These are phyloP conservation scores for Crax fasciolata DNA, from an alignment of 2,797 vertebrate genomes.

Conservation along the genomic window DNA sequence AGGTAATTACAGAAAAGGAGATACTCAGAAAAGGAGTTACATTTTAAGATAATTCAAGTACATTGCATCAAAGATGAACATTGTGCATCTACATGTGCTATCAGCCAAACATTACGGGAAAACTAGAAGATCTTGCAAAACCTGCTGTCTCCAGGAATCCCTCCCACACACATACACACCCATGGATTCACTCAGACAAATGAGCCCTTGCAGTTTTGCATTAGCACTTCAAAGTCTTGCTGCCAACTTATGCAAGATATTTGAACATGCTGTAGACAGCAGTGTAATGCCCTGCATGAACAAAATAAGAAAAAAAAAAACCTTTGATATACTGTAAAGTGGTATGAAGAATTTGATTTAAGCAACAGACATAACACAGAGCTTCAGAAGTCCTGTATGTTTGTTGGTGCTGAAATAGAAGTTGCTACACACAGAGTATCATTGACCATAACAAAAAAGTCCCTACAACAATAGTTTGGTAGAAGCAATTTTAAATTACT, in stretches of 20 bases:
- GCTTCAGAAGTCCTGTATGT: neutral
- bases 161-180: slow-evolving; percentile 71
- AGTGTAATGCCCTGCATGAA: neutral
- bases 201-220: slow-evolving; percentile 57
- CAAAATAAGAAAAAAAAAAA: neutral
- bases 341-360: neutral
- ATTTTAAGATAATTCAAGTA: neutral
- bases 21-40: neutral
- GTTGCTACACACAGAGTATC: neutral
- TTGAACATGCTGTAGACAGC: slow-evolving; percentile 23
- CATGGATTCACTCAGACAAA: slow-evolving; percentile 65
- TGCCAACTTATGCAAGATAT: slow-evolving; percentile 42
- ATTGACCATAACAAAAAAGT: neutral
- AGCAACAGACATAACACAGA: neutral
- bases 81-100: neutral
- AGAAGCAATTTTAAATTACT: neutral
- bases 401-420: neutral
- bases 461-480: neutral
- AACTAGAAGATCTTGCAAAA: slow-evolving; percentile 75
- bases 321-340: neutral
- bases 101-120: slow-evolving; percentile 46
- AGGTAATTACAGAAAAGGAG: neutral
- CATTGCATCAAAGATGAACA: slow-evolving; percentile 46
- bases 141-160: slow-evolving; percentile 73
- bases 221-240: slow-evolving; percentile 74